Base-by-base conservation (phyloP, 2,888 invertebrate genomes). In the Lithophane leautieri region DNA sequence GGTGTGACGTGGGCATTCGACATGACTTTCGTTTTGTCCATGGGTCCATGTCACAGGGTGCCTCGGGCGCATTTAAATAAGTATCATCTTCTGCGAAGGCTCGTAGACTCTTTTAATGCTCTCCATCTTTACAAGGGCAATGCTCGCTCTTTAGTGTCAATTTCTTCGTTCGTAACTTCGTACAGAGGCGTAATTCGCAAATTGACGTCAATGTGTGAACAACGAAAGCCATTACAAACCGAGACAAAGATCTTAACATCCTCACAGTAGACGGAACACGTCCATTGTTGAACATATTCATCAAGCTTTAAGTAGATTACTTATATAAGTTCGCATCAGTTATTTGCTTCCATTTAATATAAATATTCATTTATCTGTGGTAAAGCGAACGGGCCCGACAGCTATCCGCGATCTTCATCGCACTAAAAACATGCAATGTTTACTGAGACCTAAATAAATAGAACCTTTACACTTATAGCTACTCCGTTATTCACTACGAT, bases 371-470 rank as follows among this genome's bases (percentile, higher is more conserved):
- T 58, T n/a, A 28, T 79, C 22, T 79, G 16, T 73, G 25, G 19
- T 25, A n/a, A 40, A 60, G 22, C 28, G 25, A 63, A 19, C 12
- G 7, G 25, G 1, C 19, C 22, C 7, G 25, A 65, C 63, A 14
- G 52, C 58, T 54, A 68, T 3, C 22, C 25, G 69, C 42, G 42
- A 44, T 67, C 34, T 61, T 56, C 25, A 56, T 34, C 47, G 47
- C 50, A 34, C 70, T 56, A 44, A 76, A 81, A 81, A 54, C 65
- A 62, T 76, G 76, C 76, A 66, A 81, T 67, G 79, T 80, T 80
- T 78, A 78, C 66, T 16, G 9, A 58, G n/a, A 58, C 65, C 70
- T 70, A 67, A 70, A 78, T 70, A 82, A 78, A 82, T 78, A 78
- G 76, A 62, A 34, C 75, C 66, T 76, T 66, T 42, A 81, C 81